Conservation (phyloP, 2,888 invertebrate species). For the Cremastobaeus sp. region DNA sequence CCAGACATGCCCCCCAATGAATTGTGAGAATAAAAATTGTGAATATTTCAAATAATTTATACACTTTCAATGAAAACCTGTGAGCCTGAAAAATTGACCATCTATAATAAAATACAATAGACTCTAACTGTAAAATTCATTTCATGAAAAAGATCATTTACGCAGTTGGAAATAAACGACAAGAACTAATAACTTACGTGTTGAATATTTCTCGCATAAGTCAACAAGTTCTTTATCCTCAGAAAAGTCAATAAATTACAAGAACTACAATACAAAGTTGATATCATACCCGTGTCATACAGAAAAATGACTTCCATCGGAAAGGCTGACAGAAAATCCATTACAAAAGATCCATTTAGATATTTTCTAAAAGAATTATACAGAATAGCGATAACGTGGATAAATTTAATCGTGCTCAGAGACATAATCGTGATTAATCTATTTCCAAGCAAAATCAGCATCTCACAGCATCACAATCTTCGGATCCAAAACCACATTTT, state of each 20-base stretch:
- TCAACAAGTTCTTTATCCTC: constrained; percentile 70
- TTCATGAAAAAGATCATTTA: neutral
- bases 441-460: neutral
- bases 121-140: neutral
- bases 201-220: constrained; percentile 69
- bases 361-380: constrained; percentile 41
- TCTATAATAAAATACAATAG: neutral
- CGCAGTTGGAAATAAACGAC: neutral
- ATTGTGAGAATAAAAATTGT: constrained; percentile 64
- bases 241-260: constrained; percentile 72
- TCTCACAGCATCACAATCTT: constrained; percentile 67
- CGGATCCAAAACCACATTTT: constrained; percentile 70
- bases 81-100: constrained; percentile 65
- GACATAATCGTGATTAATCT: too few species aligned
- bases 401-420: too few species aligned
- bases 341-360: constrained; percentile 68
- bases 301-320: constrained; percentile 67
- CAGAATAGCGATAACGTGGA: too few species aligned
- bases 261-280: constrained; percentile 64
- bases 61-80: constrained; percentile 64
- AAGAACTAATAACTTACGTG: constrained; percentile 66
- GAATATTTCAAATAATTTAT: constrained; percentile 67
- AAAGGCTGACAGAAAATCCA: constrained; percentile 70
- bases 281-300: constrained; percentile 1
- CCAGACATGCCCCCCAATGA: constrained; percentile 74